Base-by-base conservation (phyloP, 2,113 vertebrate species). In the Riparia riparia region DNA sequence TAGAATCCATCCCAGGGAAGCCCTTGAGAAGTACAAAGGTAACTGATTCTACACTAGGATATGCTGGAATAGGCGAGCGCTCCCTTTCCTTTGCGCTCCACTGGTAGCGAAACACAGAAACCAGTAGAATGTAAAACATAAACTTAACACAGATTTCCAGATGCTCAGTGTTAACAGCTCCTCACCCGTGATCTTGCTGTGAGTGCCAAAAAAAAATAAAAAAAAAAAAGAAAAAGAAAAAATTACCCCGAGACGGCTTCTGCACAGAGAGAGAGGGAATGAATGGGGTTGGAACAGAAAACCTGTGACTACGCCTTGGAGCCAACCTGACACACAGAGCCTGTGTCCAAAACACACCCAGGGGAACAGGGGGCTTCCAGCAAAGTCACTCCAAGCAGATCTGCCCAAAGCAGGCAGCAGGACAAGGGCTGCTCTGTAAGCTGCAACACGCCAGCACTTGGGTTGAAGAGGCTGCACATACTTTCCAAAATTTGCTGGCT, bases 391-490 rank as follows among this genome's bases (percentile, higher is more conserved):
- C 41, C 45, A 3, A 65, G 6, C n/a, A 80, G 42, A 18, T 69
- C 7, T 60, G 54, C 10, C 65, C 56, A 17, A 29, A 61, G 50
- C 39, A 47, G 69, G 6, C 51, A 20, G 57, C 3, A 6, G 70
- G 47, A 58, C 51, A 19, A 3, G 66, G 66, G 50, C n/a, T 39
- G 80, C 82, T 56, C 56, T 14, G 39, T 7, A 5, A 65, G 56
- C 5, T 19, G 49, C 37, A 49, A 10, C 26, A 21, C 0, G 0
- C 1, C 7, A 78, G n/a, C 0, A 1, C 39, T 45, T 73, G 32
- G 72, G 7, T 1, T 4, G 9, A 54, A 51, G 50, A 25, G 54
- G 53, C 11, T 3, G 7, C 60, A 54, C 4, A 1, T 9, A 28
- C 65, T 13, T 16, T 73, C 31, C 49, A 29, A 28, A 60, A 17